Conservation (phyloP, 2,888 invertebrate genomes). For the Tetranychus truncatus region DNA sequence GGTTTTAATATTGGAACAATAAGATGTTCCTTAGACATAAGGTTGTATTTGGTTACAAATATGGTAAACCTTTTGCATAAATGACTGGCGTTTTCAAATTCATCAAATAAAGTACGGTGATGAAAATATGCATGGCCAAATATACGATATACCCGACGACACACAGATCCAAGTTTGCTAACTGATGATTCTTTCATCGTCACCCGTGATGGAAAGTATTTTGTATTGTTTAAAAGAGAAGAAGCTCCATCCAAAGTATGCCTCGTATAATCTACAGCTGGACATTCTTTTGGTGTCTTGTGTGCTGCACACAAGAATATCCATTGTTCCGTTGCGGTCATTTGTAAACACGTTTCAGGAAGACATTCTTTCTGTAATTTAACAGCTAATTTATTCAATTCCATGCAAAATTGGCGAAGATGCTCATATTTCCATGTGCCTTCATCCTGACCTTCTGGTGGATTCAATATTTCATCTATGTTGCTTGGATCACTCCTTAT, state of each 20-base stretch:
- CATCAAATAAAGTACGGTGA: conserved; percentile 86
- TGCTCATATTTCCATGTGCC: conserved; percentile 99
- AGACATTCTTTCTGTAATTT: conserved; percentile 74
- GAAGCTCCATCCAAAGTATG: conserved; percentile 98
- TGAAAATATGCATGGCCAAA: conserved; percentile 99
- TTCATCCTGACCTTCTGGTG: conserved; percentile 92
- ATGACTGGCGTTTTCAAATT: conserved; percentile 89
- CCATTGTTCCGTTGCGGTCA: conserved; percentile 99
- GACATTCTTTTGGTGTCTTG: conserved; percentile 98
- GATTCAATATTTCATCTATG: conserved; percentile 78
- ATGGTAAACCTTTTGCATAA: conserved; percentile 84
- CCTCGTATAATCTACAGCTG: conserved; percentile 95
- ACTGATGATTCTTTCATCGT: conserved; percentile 99
- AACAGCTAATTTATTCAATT: conserved; percentile 92
- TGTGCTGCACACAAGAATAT: conserved; percentile 98
- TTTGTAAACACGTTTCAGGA: conserved; percentile 91
- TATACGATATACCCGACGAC: conserved; percentile 92
- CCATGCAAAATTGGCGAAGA: conserved; percentile 96
- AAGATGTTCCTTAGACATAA: conserved; percentile 94
- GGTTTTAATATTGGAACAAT: conserved; percentile 63
- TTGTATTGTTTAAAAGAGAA: conserved; percentile 93
- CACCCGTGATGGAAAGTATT: conserved; percentile 91
- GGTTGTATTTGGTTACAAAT: conserved; percentile 92
- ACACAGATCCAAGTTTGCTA: conserved; percentile 92
- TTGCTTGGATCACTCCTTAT: conserved; percentile 80